Evolutionary conservation across 2,888 invertebrate species (phyloP).

Genomic region (Pilophorus perplexus): DNA sequence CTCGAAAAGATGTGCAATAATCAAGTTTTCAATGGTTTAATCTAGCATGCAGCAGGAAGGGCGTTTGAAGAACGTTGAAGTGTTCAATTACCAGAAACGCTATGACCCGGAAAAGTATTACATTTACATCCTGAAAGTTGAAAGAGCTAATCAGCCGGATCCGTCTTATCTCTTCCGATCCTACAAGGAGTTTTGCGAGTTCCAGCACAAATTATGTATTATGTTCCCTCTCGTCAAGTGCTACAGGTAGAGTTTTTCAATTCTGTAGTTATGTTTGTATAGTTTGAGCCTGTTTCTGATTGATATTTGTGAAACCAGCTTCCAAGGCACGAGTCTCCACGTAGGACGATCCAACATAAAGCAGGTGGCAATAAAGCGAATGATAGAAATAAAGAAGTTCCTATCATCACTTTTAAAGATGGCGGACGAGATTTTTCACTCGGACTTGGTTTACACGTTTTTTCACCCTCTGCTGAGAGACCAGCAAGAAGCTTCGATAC

Average conservation of each 20-base stretch:
- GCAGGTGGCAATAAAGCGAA: conserved; percentile 90
- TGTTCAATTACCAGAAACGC: conserved; percentile 88
- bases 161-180: conserved; percentile 87
- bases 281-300: no score
- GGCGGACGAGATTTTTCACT: conserved; percentile 92
- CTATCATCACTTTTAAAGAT: conserved; percentile 79
- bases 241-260: conserved; percentile 76
- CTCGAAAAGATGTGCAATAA: no score
- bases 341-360: conserved; percentile 92
- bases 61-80: conserved; percentile 76
- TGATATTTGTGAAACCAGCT: no score
- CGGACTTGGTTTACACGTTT: conserved; percentile 95
- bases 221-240: conserved; percentile 89
- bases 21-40: no score
- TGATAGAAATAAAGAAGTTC: conserved; percentile 83
- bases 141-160: conserved; percentile 79
- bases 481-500: conserved; percentile 84
- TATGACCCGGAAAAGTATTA: conserved; percentile 98
- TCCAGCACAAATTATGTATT: conserved; percentile 89
- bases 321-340: conserved; percentile 68
- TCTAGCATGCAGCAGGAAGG: conserved; percentile 84
- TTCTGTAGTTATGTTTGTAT: no score
- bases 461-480: conserved; percentile 94
- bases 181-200: conserved; percentile 94
- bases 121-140: conserved; percentile 82